A percentile compares a stretch with the other conserved stretches of the same genome.
Conservation (phyloP, 2,888 invertebrate genomes). For the Dicycla oo region DNA sequence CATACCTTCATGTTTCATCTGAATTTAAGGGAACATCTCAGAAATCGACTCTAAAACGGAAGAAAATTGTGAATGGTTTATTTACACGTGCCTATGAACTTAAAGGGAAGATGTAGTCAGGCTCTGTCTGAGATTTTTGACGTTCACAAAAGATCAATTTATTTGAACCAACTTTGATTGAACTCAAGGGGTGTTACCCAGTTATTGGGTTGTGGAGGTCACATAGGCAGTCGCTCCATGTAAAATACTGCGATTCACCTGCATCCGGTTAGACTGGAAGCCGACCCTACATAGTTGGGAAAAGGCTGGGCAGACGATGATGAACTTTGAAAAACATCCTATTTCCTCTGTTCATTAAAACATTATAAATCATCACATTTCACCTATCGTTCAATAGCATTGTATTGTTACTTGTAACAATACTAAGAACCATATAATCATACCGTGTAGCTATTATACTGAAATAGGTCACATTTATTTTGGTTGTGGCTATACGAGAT, state of each 20-base stretch:
- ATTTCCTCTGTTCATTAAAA: not conserved
- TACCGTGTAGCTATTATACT: slow-evolving; percentile 15
- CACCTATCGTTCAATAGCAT: not conserved
- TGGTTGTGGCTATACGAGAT: slow-evolving; percentile 15
- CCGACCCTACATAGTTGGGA: not conserved
- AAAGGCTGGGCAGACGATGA: not conserved
- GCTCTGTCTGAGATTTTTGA: not conserved
- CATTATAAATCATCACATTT: not conserved
- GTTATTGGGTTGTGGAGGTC: not conserved
- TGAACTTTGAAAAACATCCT: not conserved
- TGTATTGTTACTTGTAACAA: slow-evolving; percentile 15
- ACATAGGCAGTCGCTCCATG: not conserved
- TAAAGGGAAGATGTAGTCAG: not conserved
- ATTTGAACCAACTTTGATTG: not conserved
- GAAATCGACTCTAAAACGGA: too few species aligned
- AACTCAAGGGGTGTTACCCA: not conserved
- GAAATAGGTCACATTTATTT: slow-evolving; percentile 48
- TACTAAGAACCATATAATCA: slow-evolving; percentile 32
- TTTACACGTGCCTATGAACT: not conserved
- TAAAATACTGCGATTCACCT: not conserved
- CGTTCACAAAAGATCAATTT: not conserved
- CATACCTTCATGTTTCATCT: not conserved
- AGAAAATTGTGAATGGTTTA: not conserved
- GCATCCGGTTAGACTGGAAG: not conserved
- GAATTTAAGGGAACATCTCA: not conserved